Evolutionary conservation across 2,797 vertebrate species (phyloP).

Genomic region (Lacerta agilis): DNA sequence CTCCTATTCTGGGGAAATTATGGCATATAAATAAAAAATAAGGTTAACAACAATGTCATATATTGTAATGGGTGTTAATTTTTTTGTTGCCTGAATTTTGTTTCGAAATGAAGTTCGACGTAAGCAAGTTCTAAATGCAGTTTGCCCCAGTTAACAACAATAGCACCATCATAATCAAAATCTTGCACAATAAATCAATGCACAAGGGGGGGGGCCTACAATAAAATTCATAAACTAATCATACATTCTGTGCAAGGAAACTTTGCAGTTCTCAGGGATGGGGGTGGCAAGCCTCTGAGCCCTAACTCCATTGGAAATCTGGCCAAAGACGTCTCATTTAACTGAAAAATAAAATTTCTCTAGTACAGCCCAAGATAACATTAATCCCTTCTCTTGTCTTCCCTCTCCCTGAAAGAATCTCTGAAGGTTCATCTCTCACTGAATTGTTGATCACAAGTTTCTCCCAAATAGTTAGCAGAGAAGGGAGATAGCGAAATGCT

Average conservation of each 20-base stretch:
- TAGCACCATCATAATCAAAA: too few species aligned
- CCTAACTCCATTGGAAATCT: neutral
- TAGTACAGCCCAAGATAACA: neutral
- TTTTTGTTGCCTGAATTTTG: neutral
- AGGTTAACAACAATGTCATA: too few species aligned
- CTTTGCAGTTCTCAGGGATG: neutral
- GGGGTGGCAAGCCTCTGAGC: neutral
- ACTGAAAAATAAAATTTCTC: neutral
- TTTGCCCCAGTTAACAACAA: neutral
- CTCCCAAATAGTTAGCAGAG: slow-evolving; percentile 24
- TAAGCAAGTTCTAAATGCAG: neutral
- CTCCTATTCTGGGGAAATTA: too few species aligned
- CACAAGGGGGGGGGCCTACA: too few species aligned
- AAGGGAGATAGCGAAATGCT: slow-evolving; percentile 15
- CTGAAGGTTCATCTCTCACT: slow-evolving; percentile 30
- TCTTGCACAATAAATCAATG: too few species aligned
- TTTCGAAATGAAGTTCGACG: too few species aligned
- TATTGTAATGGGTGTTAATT: neutral
- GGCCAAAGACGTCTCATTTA: too few species aligned
- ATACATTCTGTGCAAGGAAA: neutral
- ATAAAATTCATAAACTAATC: neutral
- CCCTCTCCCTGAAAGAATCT: neutral
- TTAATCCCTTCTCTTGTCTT: neutral
- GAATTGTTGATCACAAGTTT: slow-evolving; percentile 37
- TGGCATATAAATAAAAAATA: too few species aligned